A percentile compares a stretch with the other conserved stretches of the same genome.
phyloP scores from a whole-genome alignment of 2,113 vertebrate genomes.

The Spermophilus dauricus region DNA sequence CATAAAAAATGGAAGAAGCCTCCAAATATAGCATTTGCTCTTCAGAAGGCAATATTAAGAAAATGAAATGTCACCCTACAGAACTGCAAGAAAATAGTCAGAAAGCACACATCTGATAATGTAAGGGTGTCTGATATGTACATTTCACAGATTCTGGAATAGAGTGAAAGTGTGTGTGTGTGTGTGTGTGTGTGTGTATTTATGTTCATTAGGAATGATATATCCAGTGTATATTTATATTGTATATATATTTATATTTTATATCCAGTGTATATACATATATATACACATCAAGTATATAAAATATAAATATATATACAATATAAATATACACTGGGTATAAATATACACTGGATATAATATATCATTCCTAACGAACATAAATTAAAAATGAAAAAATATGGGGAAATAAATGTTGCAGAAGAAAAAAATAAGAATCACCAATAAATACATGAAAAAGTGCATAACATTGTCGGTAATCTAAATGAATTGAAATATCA shows the following conservation, averaged over 20 bases:
- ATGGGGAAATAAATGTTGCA: background rate
- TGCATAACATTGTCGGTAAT: rapidly evolving
- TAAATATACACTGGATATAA: background rate
- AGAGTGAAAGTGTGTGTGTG: background rate
- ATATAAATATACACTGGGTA: no score
- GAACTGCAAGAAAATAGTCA: background rate
- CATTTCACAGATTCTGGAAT: background rate
- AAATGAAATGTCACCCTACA: background rate
- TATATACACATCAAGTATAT: no score
- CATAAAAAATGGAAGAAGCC: slow-evolving; percentile 40
- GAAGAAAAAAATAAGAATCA: background rate
- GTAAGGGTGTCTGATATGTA: background rate
- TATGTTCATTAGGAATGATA: no score
- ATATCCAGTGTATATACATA: no score
- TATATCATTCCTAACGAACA: background rate
- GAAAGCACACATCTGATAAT: background rate
- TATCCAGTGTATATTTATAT: no score
- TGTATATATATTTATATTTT: no score
- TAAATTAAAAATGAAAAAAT: background rate
- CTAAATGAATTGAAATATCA: background rate
- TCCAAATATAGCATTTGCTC: slow-evolving; percentile 23
- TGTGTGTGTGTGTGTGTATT: no score
- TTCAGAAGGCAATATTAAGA: background rate
- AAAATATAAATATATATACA: no score
- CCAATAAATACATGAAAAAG: background rate